Conservation (phyloP, 2,888 invertebrate species). For the Rhagium mordax region DNA sequence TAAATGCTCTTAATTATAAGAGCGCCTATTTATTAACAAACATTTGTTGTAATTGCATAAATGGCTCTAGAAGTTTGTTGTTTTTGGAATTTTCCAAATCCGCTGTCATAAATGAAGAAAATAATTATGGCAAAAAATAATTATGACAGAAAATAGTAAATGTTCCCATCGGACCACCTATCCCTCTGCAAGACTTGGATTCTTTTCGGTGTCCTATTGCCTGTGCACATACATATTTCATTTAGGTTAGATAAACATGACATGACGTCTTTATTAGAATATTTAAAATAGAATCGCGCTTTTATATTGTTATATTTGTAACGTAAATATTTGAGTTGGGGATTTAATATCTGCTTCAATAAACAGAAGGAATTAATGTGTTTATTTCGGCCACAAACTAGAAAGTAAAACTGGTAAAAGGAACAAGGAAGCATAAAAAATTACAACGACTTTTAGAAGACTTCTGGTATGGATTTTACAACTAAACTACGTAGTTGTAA, state of each 20-base stretch:
- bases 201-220: background rate
- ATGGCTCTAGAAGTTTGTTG: no score
- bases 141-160: no score
- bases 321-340: conserved; percentile 23
- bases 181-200: no score
- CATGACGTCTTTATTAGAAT: conserved; percentile 16
- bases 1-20: no score
- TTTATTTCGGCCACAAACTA: background rate
- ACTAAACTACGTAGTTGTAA: background rate
- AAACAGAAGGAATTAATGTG: conserved; percentile 1
- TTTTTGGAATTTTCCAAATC: no score
- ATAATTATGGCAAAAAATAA: no score
- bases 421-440: background rate
- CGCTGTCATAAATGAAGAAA: no score
- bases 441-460: background rate
- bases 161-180: no score
- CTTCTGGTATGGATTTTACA: background rate
- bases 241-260: conserved; percentile 24
- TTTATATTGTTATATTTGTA: conserved; percentile 30
- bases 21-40: no score
- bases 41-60: no score
- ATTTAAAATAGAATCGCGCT: conserved; percentile 15
- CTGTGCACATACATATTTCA: conserved; percentile 8
- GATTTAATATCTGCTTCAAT: conserved; percentile 20
- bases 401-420: background rate